phyloP scores from a whole-genome alignment of 1,140 invertebrate genomes.

The Elymnias hypermnestra region DNA sequence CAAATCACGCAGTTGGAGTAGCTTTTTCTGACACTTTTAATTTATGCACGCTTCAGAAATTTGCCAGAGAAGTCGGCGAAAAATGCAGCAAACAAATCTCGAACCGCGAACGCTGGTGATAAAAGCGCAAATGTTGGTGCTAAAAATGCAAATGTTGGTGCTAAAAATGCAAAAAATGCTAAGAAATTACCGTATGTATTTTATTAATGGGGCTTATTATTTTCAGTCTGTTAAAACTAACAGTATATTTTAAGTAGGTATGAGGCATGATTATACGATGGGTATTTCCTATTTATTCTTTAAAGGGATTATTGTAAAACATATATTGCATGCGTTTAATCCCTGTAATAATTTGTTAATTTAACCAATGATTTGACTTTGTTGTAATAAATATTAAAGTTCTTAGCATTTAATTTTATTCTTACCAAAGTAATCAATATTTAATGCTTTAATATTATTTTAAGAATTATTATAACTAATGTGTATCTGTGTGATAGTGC shows the following conservation, averaged over 20 bases:
- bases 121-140: conserved; percentile 48
- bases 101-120: conserved; percentile 36
- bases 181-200: conserved; percentile 63
- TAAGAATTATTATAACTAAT: no score
- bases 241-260: conserved; percentile 15
- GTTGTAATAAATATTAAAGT: no score
- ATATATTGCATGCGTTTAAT: no score
- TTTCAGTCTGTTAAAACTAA: conserved; percentile 8
- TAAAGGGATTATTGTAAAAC: no score
- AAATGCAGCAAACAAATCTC: conserved; percentile 37
- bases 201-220: conserved; percentile 26
- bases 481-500: no score
- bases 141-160: conserved; percentile 33
- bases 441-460: no score
- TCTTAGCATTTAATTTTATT: no score
- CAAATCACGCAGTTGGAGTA: conserved; percentile 1
- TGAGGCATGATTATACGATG: conserved; percentile 25
- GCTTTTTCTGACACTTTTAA: conserved; percentile 16
- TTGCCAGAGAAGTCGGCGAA: conserved; percentile 46
- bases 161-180: conserved; percentile 48
- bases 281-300: no score
- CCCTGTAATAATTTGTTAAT: no score
- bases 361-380: no score
- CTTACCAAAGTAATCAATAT: no score
- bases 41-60: conserved; percentile 49